Conservation (phyloP, 2,797 vertebrate species). For the Vespertilio murinus region DNA sequence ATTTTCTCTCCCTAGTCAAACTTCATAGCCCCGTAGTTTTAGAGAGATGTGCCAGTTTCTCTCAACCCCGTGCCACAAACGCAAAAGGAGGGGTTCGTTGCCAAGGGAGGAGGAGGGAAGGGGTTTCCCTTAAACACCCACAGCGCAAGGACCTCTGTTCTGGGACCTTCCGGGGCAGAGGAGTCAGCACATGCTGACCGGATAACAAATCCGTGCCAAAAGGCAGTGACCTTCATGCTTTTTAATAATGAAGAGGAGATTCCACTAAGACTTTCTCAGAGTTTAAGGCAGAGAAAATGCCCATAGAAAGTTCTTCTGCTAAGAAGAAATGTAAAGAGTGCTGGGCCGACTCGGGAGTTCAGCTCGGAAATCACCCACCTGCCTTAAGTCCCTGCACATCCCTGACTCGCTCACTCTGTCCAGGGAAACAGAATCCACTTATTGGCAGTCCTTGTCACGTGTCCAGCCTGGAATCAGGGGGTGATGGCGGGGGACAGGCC, state of each 20-base stretch:
- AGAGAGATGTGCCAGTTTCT: constrained; percentile 51
- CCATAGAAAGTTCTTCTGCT: background rate
- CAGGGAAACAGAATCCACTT: background rate
- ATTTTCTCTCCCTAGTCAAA: constrained; percentile 52
- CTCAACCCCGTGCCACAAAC: background rate
- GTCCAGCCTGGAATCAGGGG: background rate
- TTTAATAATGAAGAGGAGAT: constrained; percentile 25
- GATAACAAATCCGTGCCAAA: background rate
- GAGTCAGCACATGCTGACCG: background rate
- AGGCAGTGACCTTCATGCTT: background rate
- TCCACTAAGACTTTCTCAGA: background rate
- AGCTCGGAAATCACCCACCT: background rate
- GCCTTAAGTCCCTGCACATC: background rate
- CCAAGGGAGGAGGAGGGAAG: background rate
- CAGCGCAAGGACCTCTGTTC: background rate
- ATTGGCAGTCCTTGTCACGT: background rate
- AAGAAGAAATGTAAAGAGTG: background rate
- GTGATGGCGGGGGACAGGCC: background rate
- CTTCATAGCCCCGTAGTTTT: background rate
- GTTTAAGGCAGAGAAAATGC: constrained; percentile 14
- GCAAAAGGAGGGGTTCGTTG: background rate
- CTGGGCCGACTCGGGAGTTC: background rate
- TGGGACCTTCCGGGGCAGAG: background rate
- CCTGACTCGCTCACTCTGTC: background rate
- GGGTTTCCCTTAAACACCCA: background rate